These are phyloP conservation scores for Montipora cactus DNA, from an alignment of 64 coral and sea anemone genomes.

Conservation along the genomic window DNA sequence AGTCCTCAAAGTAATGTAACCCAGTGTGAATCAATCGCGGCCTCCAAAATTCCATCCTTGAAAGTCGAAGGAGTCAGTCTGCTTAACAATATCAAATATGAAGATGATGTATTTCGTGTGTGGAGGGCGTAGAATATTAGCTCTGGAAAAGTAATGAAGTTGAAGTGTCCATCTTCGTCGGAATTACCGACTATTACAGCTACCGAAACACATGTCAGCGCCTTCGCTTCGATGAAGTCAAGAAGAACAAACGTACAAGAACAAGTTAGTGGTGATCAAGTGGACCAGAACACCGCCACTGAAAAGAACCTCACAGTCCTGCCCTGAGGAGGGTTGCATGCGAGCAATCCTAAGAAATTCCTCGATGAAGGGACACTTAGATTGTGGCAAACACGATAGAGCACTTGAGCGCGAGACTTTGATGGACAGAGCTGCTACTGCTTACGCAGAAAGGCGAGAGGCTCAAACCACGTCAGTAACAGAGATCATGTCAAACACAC, in stretches of 20 bases:
- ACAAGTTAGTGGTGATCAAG: neutral
- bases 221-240: neutral
- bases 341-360: neutral
- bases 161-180: constrained; percentile 5
- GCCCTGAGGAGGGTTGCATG: neutral
- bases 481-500: neutral
- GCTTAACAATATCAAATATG: no score
- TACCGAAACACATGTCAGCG: no score
- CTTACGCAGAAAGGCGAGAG: neutral
- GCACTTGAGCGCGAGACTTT: no score
- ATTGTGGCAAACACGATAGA: no score
- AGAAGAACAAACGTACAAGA: neutral
- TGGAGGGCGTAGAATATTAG: no score
- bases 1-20: no score
- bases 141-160: neutral
- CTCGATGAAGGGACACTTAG: no score
- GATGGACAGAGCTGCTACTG: no score
- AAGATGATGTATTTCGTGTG: no score
- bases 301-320: neutral
- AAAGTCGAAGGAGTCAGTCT: no score
- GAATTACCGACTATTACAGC: neutral
- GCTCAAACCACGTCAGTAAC: neutral
- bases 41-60: no score
- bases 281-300: neutral
- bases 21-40: no score